Evolutionary conservation across 2,113 vertebrate species (phyloP).

Genomic region (Brachypodius melanocephalos): DNA sequence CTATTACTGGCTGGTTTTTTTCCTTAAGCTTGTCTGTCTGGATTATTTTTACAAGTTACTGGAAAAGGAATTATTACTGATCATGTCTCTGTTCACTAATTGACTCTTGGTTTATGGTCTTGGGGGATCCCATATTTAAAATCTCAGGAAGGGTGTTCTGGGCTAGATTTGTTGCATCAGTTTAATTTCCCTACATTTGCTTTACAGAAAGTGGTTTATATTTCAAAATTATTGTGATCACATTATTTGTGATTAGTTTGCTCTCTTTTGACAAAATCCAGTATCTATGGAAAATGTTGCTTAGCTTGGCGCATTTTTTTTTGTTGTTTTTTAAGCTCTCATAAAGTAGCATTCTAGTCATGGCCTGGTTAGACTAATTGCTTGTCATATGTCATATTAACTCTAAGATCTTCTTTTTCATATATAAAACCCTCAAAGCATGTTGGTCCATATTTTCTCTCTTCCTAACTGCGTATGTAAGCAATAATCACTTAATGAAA

Average conservation of each 20-base stretch:
- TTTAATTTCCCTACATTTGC: not conserved
- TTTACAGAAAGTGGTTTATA: not conserved
- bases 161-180: not conserved
- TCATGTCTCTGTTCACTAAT: not conserved
- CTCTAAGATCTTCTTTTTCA: not conserved
- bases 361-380: not conserved
- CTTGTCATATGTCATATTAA: constrained; percentile 14
- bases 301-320: not conserved
- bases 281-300: not conserved
- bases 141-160: not conserved
- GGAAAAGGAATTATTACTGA: not conserved
- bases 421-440: not conserved
- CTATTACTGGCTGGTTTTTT: not conserved
- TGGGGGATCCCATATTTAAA: not conserved
- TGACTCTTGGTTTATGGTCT: not conserved
- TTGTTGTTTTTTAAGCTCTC: not conserved
- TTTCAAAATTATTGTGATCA: not conserved
- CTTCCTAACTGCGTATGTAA: constrained; percentile 8
- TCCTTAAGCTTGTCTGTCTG: not conserved
- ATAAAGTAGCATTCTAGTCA: not conserved
- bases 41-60: not conserved
- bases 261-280: not conserved
- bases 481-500: constrained; percentile 55
- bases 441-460: constrained; percentile 5
- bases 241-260: not conserved